phyloP scores from a whole-genome alignment of 2,888 invertebrate genomes.

The Antitype chi region DNA sequence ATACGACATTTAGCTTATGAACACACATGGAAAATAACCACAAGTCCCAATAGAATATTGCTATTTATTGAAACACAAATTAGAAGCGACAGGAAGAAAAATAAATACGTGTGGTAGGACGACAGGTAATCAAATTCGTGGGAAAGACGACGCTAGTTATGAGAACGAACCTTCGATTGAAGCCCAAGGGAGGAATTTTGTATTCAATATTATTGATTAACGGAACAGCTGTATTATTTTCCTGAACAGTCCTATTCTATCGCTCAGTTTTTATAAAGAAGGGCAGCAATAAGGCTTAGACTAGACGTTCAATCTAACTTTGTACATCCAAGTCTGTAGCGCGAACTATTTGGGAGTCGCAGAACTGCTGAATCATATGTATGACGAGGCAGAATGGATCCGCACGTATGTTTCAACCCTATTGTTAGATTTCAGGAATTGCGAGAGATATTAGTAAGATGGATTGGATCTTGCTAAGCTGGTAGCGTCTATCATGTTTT shows the following conservation, averaged over 20 bases:
- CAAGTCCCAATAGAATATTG: slow-evolving; percentile 43
- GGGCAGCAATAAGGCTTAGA: slow-evolving; percentile 34
- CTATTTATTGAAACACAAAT: slow-evolving; percentile 59
- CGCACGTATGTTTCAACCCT: slow-evolving; percentile 22
- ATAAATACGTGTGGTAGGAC: slow-evolving; percentile 35
- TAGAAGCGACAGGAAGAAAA: slow-evolving; percentile 49
- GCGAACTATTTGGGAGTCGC: slow-evolving; percentile 46
- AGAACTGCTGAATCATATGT: slow-evolving; percentile 44
- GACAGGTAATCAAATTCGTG: slow-evolving; percentile 51
- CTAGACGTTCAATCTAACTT: slow-evolving; percentile 56
- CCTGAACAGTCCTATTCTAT: neutral
- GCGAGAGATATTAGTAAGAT: slow-evolving; percentile 30
- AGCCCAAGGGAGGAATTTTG: slow-evolving; percentile 35
- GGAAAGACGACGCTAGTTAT: slow-evolving; percentile 32
- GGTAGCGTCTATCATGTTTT: slow-evolving; percentile 15
- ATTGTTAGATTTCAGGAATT: slow-evolving; percentile 49
- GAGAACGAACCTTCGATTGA: slow-evolving; percentile 29
- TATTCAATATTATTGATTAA: slow-evolving; percentile 44
- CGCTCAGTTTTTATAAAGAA: slow-evolving; percentile 7
- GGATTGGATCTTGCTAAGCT: slow-evolving; percentile 24
- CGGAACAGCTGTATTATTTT: slow-evolving; percentile 34
- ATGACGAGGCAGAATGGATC: slow-evolving; percentile 49
- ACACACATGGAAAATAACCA: slow-evolving; percentile 44
- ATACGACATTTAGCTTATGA: slow-evolving; percentile 51
- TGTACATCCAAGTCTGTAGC: slow-evolving; percentile 39